Evolutionary conservation across 2,797 vertebrate species (phyloP).

Genomic region (Sylvia borin): DNA sequence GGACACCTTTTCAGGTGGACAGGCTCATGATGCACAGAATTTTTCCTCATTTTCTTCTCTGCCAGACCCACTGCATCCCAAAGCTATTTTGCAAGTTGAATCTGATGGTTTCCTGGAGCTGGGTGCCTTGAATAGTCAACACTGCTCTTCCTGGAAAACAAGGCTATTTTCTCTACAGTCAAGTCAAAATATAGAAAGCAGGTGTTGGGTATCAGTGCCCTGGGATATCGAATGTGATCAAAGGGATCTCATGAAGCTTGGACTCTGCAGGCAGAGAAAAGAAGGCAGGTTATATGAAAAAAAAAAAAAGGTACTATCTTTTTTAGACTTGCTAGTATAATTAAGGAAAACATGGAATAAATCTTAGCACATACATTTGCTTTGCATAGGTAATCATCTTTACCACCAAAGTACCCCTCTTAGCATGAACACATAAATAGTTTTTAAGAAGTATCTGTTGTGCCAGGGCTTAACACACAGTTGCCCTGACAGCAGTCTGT

Average conservation of each 20-base stretch:
- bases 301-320: not conserved
- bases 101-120: not conserved
- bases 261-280: not conserved
- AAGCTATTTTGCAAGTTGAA: not conserved
- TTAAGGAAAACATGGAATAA: not conserved
- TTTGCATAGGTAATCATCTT: not conserved
- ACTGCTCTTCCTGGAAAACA: constrained; percentile 31
- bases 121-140: not conserved
- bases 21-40: not conserved
- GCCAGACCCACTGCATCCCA: not conserved
- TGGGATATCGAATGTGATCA: not conserved
- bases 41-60: not conserved
- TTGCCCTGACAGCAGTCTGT: not conserved
- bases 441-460: not conserved
- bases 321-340: not conserved
- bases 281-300: not conserved
- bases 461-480: not conserved
- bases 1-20: not conserved
- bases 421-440: not conserved
- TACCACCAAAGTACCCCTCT: not conserved
- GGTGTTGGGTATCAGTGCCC: not conserved
- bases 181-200: constrained; percentile 41
- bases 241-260: not conserved
- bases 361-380: not conserved
- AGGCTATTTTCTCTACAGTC: constrained; percentile 17